Conservation (phyloP, 2,888 invertebrate genomes). For the Drosophila buzzatii region DNA sequence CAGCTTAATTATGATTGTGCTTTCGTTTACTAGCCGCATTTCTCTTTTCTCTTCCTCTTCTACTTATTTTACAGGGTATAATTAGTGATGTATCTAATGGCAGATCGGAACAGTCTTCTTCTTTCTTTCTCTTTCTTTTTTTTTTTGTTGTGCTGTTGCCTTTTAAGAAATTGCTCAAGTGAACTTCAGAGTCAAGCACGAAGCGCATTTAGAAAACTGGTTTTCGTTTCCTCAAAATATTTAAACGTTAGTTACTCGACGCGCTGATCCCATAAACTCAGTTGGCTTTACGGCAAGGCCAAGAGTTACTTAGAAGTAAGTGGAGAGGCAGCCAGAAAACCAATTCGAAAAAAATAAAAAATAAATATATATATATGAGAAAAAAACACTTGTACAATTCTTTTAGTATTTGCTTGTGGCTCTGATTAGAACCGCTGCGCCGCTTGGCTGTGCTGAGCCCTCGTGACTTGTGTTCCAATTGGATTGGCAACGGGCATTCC, state of each 20-base stretch:
- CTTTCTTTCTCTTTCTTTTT: background rate
- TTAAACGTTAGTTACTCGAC: conserved; percentile 23
- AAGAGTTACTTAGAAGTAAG: conserved; percentile 22
- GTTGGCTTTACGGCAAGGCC: conserved; percentile 36
- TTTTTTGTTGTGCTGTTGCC: conserved; percentile 4
- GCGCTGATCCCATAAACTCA: conserved; percentile 23
- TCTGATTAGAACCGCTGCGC: conserved; percentile 25
- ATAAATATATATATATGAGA: background rate
- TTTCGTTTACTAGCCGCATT: background rate
- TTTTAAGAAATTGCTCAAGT: conserved; percentile 53
- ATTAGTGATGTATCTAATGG: conserved; percentile 44
- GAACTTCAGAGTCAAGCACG: conserved; percentile 47
- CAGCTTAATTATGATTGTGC: background rate
- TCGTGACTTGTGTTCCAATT: conserved; percentile 30
- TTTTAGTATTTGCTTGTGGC: conserved; percentile 8
- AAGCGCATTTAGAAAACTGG: conserved; percentile 46
- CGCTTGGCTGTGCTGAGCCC: conserved; percentile 2
- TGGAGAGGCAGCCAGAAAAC: background rate
- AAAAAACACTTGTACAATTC: conserved; percentile 11
- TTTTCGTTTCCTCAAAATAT: conserved; percentile 37
- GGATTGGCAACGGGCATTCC: conserved; percentile 21
- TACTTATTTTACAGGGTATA: conserved; percentile 38
- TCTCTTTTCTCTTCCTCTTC: background rate
- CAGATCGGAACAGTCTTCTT: conserved; percentile 14
- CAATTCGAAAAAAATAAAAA: background rate